Percentiles rank a stretch among this genome's conserved stretches.
phyloP scores from a whole-genome alignment of 2,888 invertebrate genomes.

The Melinaea marsaeus region DNA sequence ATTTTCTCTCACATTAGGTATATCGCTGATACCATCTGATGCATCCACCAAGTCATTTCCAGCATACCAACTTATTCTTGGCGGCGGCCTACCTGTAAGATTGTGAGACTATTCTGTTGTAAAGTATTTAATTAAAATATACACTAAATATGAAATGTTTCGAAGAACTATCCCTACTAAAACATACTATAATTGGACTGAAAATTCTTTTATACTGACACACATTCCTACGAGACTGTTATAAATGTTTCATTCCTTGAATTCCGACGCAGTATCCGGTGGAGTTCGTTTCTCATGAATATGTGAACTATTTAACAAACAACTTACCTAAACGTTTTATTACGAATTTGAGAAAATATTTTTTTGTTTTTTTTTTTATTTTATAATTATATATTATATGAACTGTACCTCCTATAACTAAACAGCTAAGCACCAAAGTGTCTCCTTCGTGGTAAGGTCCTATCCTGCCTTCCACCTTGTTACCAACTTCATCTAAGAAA shows the following conservation, averaged over 20 bases:
- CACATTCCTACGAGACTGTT: not conserved
- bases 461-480: constrained; percentile 65
- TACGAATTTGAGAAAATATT: not conserved
- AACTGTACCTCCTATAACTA: constrained; percentile 75
- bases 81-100: constrained; percentile 82
- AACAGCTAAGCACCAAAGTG: constrained; percentile 74
- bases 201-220: not conserved
- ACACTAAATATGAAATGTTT: too few relatives aligned
- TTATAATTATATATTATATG: not conserved
- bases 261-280: constrained; percentile 2
- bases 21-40: constrained; percentile 81
- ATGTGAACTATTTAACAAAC: not conserved
- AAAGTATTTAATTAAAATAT: constrained; percentile 4
- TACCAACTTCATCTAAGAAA: constrained; percentile 69
- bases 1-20: constrained; percentile 82
- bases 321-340: not conserved
- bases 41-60: constrained; percentile 84
- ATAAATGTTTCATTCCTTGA: not conserved
- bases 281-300: not conserved
- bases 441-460: constrained; percentile 79
- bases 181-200: not conserved
- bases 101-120: too few relatives aligned
- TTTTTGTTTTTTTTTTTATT: not conserved
- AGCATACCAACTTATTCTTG: constrained; percentile 87
- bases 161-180: not conserved